Evolutionary conservation across 2,888 invertebrate genomes (phyloP), one percentile per base, ranked within the genome.

Genomic region (Heliconius cydno): DNA sequence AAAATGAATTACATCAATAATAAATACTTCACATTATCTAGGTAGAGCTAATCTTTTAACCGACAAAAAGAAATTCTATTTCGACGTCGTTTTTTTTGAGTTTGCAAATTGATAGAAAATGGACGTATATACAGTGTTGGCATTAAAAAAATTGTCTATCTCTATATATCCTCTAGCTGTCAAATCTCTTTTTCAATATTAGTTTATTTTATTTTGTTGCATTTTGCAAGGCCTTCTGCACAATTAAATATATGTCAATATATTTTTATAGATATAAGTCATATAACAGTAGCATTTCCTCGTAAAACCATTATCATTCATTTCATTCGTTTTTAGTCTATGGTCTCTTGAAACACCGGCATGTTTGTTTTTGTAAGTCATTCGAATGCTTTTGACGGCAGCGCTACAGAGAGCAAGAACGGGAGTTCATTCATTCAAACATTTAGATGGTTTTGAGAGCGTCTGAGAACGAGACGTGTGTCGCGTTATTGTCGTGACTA

Each of bases 51-150:
- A 87, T 84, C 89, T 86, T 88, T 83, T 86, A 91, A 89, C 89
- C 87, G 90, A 91, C 90, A 91, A 91, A 88, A 89, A 86, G 87
- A 86, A 87, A 86, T 87, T 88, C 87, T 92, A 90, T 90, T 90
- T 86, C 88, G 90, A 90, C 90, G 93, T 92, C 92, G 92, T 94
- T 93, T 93, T 94, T 92, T 86, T 86, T 85, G 85, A 90, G 89
- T 92, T 92, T 90, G 90, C 87, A 90, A 92, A 92, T 90, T 86
- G 84, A 84, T 85, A 85, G 92, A 94, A 94, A 92, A 94, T 93
- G 93, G 93, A 92, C 90, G 92, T 90, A 89, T 73, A 57, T 25
- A 38, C 25, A 73, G 34, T 73, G 73, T 73, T 60, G 73, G 60
- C 73, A 73, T 60, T 3, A 30, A 73, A 60, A 60, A 5, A 15